Base-by-base conservation (phyloP, 2,797 vertebrate genomes). In the Etheostoma perlongum region DNA sequence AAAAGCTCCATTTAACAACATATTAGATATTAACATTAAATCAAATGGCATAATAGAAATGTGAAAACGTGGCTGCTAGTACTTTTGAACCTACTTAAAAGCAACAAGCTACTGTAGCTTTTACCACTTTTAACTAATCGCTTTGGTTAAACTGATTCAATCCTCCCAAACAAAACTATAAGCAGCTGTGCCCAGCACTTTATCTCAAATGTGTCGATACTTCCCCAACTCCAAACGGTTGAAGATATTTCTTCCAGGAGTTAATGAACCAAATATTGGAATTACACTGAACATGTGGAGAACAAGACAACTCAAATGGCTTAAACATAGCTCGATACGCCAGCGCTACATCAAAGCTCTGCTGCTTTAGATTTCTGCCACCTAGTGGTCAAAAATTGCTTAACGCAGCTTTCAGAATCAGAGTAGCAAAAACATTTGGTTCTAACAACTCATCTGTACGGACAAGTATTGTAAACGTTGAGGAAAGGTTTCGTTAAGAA, bases 381-480 rank as follows among this genome's bases (percentile, higher is more conserved):
- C 63, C 59, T 70, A 82, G 85, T 82, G 87, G 83, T 88, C 63
- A 78, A 61, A 79, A 67, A 53, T 21, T 51, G 44, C 59, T 55
- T 52, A 25, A 63, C 25, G 27, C 63, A 36, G 61, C 58, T 61
- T 67, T 79, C 44, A 65, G 53, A 72, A 85, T 79, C 19, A 67
- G 25, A 67, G 23, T 33, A 72, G 63, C 27, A 69, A 69, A 72
- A 66, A 70, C 27, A 58, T 85, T 89, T 88, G 84, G 83, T 86
- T 86, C 51, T 14, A 82, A 55, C 33, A 57, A 82, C 71, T 81
- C 64, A 67, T 74, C 57, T 57, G 71, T 47, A 67, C 44, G 59
- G 67, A 82, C n/a, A 70, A 68, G 72, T 71, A 78, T 57, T 86
- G 86, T 92, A 89, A 92, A 93, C 90, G 74, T 82, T 46, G 19